phyloP scores from a whole-genome alignment of 30 jellyfish, hydroid and myxozoan species.

The Rhopilema esculentum region DNA sequence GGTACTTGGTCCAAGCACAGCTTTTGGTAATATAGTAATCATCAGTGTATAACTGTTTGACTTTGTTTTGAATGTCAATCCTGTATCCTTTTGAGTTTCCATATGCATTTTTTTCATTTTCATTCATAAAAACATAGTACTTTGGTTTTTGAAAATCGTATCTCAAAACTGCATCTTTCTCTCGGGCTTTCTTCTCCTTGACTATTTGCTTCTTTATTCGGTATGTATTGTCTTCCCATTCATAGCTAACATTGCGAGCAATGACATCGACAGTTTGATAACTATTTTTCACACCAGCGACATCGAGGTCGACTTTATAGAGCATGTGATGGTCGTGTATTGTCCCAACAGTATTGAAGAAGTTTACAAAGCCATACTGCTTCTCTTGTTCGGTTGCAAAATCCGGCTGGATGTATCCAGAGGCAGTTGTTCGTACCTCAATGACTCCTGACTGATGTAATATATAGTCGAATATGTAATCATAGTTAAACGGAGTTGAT shows the following conservation, averaged over 20 bases:
- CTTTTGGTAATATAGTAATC: conserved; percentile 42
- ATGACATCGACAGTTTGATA: conserved; percentile 71
- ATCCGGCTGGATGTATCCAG: conserved; percentile 72
- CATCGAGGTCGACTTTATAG: conserved; percentile 79
- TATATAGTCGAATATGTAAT: conserved; percentile 60
- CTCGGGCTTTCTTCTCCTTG: conserved; percentile 49
- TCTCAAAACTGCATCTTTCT: conserved; percentile 70
- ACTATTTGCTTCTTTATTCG: conserved; percentile 49
- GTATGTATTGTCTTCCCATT: conserved; percentile 56
- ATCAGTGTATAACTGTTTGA: conserved; percentile 63
- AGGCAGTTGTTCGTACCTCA: conserved; percentile 69
- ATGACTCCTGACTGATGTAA: conserved; percentile 71
- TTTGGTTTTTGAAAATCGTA: conserved; percentile 80
- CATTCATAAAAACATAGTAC: conserved; percentile 59
- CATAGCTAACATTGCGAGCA: conserved; percentile 42
- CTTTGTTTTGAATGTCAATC: conserved; percentile 53
- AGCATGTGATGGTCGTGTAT: conserved; percentile 78
- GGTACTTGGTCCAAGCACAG: conserved; percentile 71
- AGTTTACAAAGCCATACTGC: conserved; percentile 65
- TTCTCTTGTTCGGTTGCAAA: conserved; percentile 26
- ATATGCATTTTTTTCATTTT: conserved; percentile 52
- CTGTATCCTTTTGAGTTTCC: conserved; percentile 79
- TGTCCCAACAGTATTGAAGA: conserved; percentile 57
- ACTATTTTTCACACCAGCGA: conserved; percentile 75
- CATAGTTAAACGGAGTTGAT: conserved; percentile 73